These are phyloP conservation scores for Gila robusta DNA, from an alignment of 2,797 vertebrate genomes.

Conservation along the genomic window DNA sequence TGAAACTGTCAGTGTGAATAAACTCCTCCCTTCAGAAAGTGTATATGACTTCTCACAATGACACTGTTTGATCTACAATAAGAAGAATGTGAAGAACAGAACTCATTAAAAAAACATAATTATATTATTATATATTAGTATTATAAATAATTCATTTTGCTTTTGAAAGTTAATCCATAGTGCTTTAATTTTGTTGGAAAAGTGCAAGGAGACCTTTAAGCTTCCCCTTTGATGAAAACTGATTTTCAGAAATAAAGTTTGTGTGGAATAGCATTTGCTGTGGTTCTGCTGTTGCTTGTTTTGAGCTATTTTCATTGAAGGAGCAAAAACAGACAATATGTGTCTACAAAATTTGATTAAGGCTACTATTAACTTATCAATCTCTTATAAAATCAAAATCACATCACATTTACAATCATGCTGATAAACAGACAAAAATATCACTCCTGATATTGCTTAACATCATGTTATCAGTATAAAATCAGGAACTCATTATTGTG, in stretches of 20 bases:
- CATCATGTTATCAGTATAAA: neutral
- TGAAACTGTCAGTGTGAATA: neutral
- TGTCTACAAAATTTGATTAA: too few relatives aligned
- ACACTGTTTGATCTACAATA: neutral
- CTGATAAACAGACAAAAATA: neutral
- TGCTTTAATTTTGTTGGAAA: too few relatives aligned
- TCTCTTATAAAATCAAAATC: neutral
- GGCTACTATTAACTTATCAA: too few relatives aligned
- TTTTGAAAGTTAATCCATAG: neutral
- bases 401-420: neutral
- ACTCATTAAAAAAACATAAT: neutral
- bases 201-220: too few relatives aligned
- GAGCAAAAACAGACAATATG: too few relatives aligned
- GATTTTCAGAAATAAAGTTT: too few relatives aligned
- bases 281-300: too few relatives aligned
- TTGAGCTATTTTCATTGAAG: too few relatives aligned
- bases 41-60: neutral
- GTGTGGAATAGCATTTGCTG: too few relatives aligned
- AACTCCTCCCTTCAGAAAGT: neutral
- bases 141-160: neutral
- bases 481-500: neutral
- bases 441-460: neutral
- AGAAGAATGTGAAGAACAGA: neutral
- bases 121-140: too few relatives aligned
- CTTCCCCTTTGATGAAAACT: too few relatives aligned